These are phyloP conservation scores for Chrysolina oricalcia DNA, from an alignment of 2,888 invertebrate genomes.

Conservation along the genomic window DNA sequence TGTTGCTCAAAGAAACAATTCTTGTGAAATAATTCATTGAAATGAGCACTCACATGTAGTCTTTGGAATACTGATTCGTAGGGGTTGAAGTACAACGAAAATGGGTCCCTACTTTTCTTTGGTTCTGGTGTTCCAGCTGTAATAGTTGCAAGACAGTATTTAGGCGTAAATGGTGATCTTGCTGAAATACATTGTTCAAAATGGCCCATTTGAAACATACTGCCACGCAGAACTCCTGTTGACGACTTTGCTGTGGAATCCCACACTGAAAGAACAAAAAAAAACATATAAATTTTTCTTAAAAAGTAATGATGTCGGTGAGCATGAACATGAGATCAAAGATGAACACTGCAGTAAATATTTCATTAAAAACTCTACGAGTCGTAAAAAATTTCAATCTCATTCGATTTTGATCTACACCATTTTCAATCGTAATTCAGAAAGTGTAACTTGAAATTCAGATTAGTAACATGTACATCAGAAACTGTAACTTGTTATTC, in stretches of 20 bases:
- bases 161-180: conserved; percentile 68
- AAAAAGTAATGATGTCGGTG: too few relatives aligned
- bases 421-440: too few relatives aligned
- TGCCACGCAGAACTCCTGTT: conserved; percentile 75
- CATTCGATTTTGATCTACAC: too few relatives aligned
- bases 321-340: too few relatives aligned
- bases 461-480: too few relatives aligned
- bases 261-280: conserved; percentile 73
- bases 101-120: conserved; percentile 59
- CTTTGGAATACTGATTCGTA: conserved; percentile 64
- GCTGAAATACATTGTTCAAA: conserved; percentile 75
- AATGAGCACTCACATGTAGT: conserved; percentile 65
- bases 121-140: conserved; percentile 61
- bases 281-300: not conserved
- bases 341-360: too few relatives aligned
- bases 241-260: conserved; percentile 77
- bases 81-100: conserved; percentile 64
- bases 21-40: not conserved
- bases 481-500: too few relatives aligned
- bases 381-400: too few relatives aligned
- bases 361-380: too few relatives aligned
- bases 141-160: conserved; percentile 68
- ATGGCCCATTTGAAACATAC: conserved; percentile 76
- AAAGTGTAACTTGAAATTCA: too few relatives aligned
- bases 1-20: not conserved